phyloP scores from a whole-genome alignment of 2,888 invertebrate species.

The Aquatica leii region DNA sequence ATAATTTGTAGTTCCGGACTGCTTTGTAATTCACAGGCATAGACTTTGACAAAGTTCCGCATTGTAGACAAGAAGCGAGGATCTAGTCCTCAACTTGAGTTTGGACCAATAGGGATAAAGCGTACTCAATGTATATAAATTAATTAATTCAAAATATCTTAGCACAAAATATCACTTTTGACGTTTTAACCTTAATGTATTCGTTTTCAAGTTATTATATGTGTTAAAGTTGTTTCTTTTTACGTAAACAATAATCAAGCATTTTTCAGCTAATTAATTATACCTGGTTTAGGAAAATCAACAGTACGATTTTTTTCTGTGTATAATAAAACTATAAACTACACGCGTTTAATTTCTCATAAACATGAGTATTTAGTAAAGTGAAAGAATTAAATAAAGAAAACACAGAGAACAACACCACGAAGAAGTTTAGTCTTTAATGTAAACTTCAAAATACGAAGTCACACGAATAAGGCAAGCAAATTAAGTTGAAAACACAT shows the following conservation, averaged over 20 bases:
- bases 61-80: constrained; percentile 30
- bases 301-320: too few species aligned
- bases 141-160: constrained; percentile 32
- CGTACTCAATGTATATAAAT: constrained; percentile 25
- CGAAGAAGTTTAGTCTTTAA: constrained; percentile 29
- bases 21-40: constrained; percentile 38
- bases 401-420: constrained; percentile 17
- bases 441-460: constrained; percentile 29
- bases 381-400: constrained; percentile 22
- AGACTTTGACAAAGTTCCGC: constrained; percentile 40
- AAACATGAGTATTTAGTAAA: constrained; percentile 9
- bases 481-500: constrained; percentile 43
- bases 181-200: constrained; percentile 21
- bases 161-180: constrained; percentile 20
- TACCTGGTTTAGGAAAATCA: too few species aligned
- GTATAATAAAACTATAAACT: not conserved
- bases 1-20: constrained; percentile 40
- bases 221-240: too few species aligned
- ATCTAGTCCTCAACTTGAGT: constrained; percentile 25
- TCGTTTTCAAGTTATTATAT: not conserved
- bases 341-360: not conserved
- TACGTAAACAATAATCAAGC: too few species aligned
- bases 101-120: constrained; percentile 24
- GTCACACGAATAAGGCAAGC: constrained; percentile 41
- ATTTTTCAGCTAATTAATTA: too few species aligned